Conservation (phyloP, 2,888 invertebrate species). For the Drosophila stalkeri region DNA sequence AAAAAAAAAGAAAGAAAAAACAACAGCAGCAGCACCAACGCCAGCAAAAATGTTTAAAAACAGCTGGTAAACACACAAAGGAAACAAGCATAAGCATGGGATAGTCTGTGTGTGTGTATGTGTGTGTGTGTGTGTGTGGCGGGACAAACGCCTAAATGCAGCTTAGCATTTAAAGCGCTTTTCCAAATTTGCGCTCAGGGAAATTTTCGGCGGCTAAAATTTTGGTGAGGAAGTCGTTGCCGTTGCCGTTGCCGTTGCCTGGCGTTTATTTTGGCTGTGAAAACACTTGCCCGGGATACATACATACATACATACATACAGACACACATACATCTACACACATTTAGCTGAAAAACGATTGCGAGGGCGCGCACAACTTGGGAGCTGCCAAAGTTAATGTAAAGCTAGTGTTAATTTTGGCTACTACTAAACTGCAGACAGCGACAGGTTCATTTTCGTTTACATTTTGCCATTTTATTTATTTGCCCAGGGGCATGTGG, state of each 20-base stretch:
- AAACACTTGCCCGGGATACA: constrained; percentile 52
- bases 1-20: not conserved
- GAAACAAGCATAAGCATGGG: constrained; percentile 22
- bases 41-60: constrained; percentile 68
- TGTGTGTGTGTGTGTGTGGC: constrained; percentile 27
- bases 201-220: constrained; percentile 43
- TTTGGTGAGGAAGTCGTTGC: not conserved
- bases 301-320: constrained; percentile 7
- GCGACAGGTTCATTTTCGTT: constrained; percentile 63
- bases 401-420: constrained; percentile 64
- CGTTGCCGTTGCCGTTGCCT: constrained; percentile 42
- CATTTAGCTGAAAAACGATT: not conserved
- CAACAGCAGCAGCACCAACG: constrained; percentile 32
- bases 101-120: not conserved
- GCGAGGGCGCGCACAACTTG: constrained; percentile 20
- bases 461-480: constrained; percentile 35
- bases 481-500: constrained; percentile 22
- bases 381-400: constrained; percentile 41
- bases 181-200: constrained; percentile 60
- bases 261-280: constrained; percentile 63
- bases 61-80: constrained; percentile 70
- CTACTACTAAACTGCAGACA: constrained; percentile 44
- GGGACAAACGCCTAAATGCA: constrained; percentile 67
- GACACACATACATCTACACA: not conserved
- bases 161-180: constrained; percentile 74